Conservation (phyloP, 2,888 invertebrate genomes). For the Pseudococcus viburni region DNA sequence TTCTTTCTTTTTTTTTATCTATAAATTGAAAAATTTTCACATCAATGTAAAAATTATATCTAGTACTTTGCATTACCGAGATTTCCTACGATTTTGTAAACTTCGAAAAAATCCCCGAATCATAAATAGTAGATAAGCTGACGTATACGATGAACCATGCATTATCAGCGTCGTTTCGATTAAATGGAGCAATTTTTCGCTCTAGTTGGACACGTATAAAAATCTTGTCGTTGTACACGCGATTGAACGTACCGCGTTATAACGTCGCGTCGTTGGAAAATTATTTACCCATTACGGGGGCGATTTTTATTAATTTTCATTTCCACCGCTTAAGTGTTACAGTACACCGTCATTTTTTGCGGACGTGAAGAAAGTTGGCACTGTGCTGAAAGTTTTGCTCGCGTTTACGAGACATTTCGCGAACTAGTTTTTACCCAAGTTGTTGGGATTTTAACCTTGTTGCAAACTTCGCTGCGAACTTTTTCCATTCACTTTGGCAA, state of each 20-base stretch:
- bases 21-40: background rate
- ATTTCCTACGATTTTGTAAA: background rate
- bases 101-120: background rate
- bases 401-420: background rate
- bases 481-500: conserved; percentile 18
- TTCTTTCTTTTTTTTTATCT: background rate
- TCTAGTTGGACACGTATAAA: background rate
- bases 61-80: background rate
- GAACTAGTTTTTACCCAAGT: conserved; percentile 22
- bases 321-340: background rate
- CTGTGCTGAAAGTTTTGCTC: background rate
- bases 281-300: background rate
- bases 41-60: background rate
- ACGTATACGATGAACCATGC: conserved; percentile 11
- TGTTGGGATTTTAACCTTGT: conserved; percentile 2
- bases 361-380: background rate
- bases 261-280: background rate
- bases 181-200: conserved; percentile 16
- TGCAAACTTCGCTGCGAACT: background rate
- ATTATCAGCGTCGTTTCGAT: background rate
- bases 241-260: background rate
- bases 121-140: background rate
- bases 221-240: background rate
- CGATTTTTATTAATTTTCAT: conserved; percentile 37
- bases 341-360: background rate